Conservation (phyloP, 2,113 vertebrate species). For the Passer montanus region DNA sequence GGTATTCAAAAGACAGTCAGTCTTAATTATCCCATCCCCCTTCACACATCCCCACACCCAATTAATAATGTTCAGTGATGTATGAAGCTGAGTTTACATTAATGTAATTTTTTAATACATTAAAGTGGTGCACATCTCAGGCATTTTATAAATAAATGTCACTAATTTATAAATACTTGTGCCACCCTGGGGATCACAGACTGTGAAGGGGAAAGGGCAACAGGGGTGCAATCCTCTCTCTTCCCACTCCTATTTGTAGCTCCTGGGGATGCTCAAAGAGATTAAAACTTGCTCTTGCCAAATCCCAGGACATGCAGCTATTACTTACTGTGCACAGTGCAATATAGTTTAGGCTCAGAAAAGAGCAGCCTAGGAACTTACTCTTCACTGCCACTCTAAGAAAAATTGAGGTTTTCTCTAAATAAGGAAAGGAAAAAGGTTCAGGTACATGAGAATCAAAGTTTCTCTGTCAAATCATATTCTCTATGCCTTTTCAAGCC, state of each 20-base stretch:
- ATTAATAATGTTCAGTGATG: conserved; percentile 68
- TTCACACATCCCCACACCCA: conserved; percentile 55
- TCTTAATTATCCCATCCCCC: conserved; percentile 56
- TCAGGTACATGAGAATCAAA: background rate
- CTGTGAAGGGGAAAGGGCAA: conserved; percentile 43
- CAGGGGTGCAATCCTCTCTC: conserved; percentile 37
- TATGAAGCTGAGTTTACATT: conserved; percentile 59
- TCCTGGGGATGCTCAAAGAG: conserved; percentile 52
- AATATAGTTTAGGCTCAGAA: background rate
- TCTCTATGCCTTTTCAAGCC: background rate
- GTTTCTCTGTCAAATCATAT: background rate
- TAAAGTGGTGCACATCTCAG: conserved; percentile 9
- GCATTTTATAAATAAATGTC: conserved; percentile 59
- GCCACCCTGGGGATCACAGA: background rate
- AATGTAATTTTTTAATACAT: conserved; percentile 53
- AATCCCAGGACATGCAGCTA: conserved; percentile 45
- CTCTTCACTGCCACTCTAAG: background rate
- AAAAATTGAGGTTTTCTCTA: background rate
- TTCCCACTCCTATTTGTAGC: conserved; percentile 29
- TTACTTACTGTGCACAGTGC: conserved; percentile 4
- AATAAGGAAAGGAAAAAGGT: background rate
- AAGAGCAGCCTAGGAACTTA: background rate
- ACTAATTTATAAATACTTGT: conserved; percentile 57
- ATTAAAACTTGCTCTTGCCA: conserved; percentile 52
- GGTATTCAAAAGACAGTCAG: conserved; percentile 50